Percentiles rank a stretch among this genome's conserved stretches.
Evolutionary conservation across 2,113 vertebrate species (phyloP).

Genomic region (Pungitius pungitius): DNA sequence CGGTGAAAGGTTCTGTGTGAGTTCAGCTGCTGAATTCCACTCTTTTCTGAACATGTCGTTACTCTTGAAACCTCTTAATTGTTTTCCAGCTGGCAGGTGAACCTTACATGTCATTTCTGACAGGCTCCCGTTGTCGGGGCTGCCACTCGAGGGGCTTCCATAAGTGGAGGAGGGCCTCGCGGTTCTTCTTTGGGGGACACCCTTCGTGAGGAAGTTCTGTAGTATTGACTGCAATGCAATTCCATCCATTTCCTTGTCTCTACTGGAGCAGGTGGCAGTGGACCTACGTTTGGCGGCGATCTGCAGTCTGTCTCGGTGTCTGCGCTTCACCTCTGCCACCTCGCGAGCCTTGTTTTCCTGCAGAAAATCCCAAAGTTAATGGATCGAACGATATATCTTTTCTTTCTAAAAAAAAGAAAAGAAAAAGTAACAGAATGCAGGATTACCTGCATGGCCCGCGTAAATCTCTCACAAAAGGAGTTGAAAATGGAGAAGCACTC

Average conservation of each 20-base stretch:
- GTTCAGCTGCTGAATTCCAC: constrained; percentile 60
- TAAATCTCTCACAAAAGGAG: constrained; percentile 80
- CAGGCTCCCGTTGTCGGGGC: constrained; percentile 49
- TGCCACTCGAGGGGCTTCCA: constrained; percentile 49
- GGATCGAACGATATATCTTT: too few relatives aligned
- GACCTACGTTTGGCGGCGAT: constrained; percentile 75
- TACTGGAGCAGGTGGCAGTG: constrained; percentile 80
- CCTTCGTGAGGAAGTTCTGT: constrained; percentile 63
- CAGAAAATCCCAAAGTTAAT: constrained; percentile 10
- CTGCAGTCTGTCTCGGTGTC: constrained; percentile 69
- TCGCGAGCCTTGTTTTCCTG: constrained; percentile 81
- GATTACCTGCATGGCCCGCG: constrained; percentile 75
- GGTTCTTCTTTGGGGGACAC: constrained; percentile 44
- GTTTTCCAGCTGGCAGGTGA: constrained; percentile 19
- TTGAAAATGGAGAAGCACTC: constrained; percentile 81
- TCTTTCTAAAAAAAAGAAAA: too few relatives aligned
- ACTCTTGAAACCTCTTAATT: neutral
- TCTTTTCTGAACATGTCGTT: constrained; percentile 51
- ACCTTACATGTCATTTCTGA: constrained; percentile 60
- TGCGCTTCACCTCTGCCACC: constrained; percentile 73
- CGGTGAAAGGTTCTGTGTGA: constrained; percentile 16
- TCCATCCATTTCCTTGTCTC: constrained; percentile 78
- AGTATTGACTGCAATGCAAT: constrained; percentile 76
- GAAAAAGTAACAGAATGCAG: neutral
- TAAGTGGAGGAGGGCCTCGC: constrained; percentile 48